phyloP scores from a whole-genome alignment of 2,113 vertebrate species.

The Lontra canadensis region DNA sequence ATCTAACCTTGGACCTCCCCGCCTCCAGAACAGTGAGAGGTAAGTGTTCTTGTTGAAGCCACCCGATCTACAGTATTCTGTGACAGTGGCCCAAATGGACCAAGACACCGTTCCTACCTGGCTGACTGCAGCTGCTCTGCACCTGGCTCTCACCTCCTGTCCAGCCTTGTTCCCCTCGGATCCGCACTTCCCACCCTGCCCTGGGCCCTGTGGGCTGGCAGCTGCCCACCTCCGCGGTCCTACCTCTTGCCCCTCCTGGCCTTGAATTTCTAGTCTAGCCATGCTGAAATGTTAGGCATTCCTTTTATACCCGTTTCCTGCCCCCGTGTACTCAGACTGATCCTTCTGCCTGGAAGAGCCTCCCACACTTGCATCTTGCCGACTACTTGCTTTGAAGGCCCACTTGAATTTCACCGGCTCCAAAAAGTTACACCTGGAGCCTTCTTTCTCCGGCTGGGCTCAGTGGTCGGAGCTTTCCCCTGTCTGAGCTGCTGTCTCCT shows the following conservation, averaged over 20 bases:
- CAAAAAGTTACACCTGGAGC: neutral
- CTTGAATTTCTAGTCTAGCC: neutral
- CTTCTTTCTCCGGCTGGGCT: neutral
- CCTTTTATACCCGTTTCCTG: conserved; percentile 1
- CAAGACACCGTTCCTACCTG: neutral
- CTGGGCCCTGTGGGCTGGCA: neutral
- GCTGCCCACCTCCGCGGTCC: neutral
- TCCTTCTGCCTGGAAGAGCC: conserved; percentile 6
- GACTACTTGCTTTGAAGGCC: neutral
- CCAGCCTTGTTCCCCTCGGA: neutral
- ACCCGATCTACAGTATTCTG: neutral
- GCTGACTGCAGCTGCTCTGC: neutral
- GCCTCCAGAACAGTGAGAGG: neutral
- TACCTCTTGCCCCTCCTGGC: neutral
- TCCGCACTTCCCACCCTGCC: too few species aligned
- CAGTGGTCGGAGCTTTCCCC: neutral
- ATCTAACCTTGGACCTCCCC: neutral
- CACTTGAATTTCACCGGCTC: conserved; percentile 2
- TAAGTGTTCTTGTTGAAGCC: neutral
- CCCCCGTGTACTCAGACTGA: neutral
- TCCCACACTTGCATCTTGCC: conserved; percentile 6
- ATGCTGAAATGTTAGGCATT: neutral
- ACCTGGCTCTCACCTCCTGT: neutral
- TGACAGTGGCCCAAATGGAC: neutral
- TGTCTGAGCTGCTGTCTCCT: too few species aligned